Conservation (phyloP, 2,888 invertebrate genomes). For the Cryptocephalus primarius region DNA sequence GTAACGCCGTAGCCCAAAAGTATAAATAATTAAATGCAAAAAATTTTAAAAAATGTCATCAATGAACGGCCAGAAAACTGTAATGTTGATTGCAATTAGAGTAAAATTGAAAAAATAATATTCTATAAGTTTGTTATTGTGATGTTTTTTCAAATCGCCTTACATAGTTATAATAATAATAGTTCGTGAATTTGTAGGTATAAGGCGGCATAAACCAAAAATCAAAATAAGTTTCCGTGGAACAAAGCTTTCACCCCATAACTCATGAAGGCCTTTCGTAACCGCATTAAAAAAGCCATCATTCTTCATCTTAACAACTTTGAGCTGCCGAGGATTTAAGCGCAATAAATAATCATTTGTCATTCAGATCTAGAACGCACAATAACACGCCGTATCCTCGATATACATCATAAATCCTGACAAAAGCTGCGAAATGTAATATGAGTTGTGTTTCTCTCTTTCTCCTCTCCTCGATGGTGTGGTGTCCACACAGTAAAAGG, state of each 20-base stretch:
- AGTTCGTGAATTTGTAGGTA: too few species aligned
- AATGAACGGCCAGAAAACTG: too few species aligned
- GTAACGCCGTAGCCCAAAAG: not conserved
- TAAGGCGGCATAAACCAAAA: not conserved
- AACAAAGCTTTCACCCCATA: slow-evolving; percentile 3
- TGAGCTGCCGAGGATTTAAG: slow-evolving; percentile 20
- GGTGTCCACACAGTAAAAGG: slow-evolving; percentile 27
- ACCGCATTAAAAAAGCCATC: slow-evolving; percentile 10
- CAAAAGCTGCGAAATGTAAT: slow-evolving; percentile 35
- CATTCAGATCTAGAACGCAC: slow-evolving; percentile 28
- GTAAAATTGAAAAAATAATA: too few species aligned
- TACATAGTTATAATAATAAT: too few species aligned
- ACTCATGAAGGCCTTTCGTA: slow-evolving; percentile 8
- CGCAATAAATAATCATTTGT: slow-evolving; percentile 29
- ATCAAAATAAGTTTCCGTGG: slow-evolving; percentile 12
- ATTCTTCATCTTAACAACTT: slow-evolving; percentile 16
- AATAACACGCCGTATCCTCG: slow-evolving; percentile 27
- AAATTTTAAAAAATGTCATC: not conserved
- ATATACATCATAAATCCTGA: slow-evolving; percentile 28
- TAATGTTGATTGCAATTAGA: too few species aligned
- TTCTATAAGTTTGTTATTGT: too few species aligned
- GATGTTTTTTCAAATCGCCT: too few species aligned
- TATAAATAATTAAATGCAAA: not conserved
- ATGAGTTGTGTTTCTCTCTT: slow-evolving; percentile 31
- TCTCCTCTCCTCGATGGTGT: slow-evolving; percentile 19